These are phyloP conservation scores for Andinoacara biseriatus DNA, from an alignment of 2,113 vertebrate species.

Conservation along the genomic window DNA sequence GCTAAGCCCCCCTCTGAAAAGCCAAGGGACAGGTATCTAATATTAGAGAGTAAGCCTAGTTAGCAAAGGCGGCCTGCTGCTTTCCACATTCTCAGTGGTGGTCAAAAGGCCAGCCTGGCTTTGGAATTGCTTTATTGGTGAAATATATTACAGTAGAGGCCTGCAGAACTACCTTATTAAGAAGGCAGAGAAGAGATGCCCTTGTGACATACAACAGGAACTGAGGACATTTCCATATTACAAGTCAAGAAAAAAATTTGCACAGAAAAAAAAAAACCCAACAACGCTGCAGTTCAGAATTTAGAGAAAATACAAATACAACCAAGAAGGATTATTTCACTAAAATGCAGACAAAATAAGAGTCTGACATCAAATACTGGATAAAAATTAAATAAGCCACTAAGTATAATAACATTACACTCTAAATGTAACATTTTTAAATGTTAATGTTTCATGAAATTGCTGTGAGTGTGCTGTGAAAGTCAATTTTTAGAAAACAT, in stretches of 20 bases:
- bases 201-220: conserved; percentile 65
- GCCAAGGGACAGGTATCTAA: conserved; percentile 85
- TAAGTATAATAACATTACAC: neutral
- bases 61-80: conserved; percentile 77
- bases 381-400: conserved; percentile 1
- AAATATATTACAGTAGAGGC: conserved; percentile 82
- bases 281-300: conserved; percentile 27
- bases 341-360: neutral
- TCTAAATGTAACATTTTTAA: neutral
- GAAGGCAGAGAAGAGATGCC: conserved; percentile 76
- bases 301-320: conserved; percentile 11
- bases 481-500: neutral
- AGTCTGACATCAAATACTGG: neutral
- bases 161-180: conserved; percentile 81
- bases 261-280: conserved; percentile 54
- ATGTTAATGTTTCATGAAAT: neutral
- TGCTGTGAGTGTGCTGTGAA: neutral
- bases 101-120: conserved; percentile 71
- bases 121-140: conserved; percentile 78
- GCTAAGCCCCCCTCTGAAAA: conserved; percentile 86
- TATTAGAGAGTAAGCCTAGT: conserved; percentile 83
- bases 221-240: conserved; percentile 76
- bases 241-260: conserved; percentile 49
- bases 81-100: conserved; percentile 72
- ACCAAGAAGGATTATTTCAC: neutral